phyloP scores from a whole-genome alignment of 2,797 vertebrate genomes.

The Odontamblyopus lacepedii region DNA sequence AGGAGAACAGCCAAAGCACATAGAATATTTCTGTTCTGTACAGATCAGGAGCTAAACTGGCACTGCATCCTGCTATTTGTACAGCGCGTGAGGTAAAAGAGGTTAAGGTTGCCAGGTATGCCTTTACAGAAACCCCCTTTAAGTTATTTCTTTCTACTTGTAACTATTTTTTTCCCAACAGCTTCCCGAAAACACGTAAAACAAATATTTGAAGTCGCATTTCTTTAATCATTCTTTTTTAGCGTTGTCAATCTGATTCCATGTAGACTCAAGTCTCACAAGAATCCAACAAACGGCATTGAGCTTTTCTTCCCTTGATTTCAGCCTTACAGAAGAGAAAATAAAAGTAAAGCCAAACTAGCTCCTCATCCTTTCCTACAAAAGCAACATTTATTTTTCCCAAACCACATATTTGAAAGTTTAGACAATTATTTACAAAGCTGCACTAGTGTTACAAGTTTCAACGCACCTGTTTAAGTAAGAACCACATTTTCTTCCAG shows the following conservation, averaged over 20 bases:
- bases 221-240: too few relatives aligned
- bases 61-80: conserved; percentile 24
- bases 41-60: conserved; percentile 1
- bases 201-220: background rate
- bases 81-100: conserved; percentile 13
- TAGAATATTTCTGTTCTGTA: conserved; percentile 40
- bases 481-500: conserved; percentile 4
- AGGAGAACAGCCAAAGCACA: conserved; percentile 58
- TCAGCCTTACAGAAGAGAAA: background rate
- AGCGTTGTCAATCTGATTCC: too few relatives aligned
- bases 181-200: background rate
- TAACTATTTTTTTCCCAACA: too few relatives aligned
- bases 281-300: too few relatives aligned
- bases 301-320: too few relatives aligned
- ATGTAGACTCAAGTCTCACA: too few relatives aligned
- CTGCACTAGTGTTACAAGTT: background rate
- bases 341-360: background rate
- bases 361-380: background rate
- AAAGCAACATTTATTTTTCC: background rate
- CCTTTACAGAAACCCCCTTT: conserved; percentile 21
- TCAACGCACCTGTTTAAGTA: conserved; percentile 12
- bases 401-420: background rate
- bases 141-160: too few relatives aligned
- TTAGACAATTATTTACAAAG: background rate
- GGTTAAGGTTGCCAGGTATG: conserved; percentile 22